Percentiles rank a stretch among this genome's conserved stretches.
Evolutionary conservation across 2,888 invertebrate genomes (phyloP).

Genomic region (Tachystola acroxantha): DNA sequence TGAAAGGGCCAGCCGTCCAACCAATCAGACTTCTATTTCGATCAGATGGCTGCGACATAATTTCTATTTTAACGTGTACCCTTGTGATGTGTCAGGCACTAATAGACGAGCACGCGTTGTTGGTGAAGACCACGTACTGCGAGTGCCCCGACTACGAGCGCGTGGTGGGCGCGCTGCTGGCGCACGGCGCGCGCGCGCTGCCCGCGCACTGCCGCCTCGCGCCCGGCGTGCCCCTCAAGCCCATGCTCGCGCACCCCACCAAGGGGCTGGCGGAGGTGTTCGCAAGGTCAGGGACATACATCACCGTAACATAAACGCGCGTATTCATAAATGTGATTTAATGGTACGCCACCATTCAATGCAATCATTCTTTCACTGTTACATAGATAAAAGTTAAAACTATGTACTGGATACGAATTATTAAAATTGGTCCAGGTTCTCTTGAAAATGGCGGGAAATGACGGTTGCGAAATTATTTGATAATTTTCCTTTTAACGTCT

Average conservation of each 20-base stretch:
- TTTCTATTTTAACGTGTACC: no score
- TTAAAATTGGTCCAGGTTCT: no score
- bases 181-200: conserved; percentile 85
- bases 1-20: no score
- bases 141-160: conserved; percentile 97
- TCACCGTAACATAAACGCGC: no score
- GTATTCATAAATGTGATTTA: no score
- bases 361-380: background rate
- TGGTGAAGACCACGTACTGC: conserved; percentile 95
- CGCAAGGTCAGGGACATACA: conserved; percentile 68
- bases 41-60: no score
- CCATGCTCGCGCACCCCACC: conserved; percentile 99
- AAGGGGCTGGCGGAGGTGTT: conserved; percentile 95
- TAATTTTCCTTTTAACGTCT: no score
- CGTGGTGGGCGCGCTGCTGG: conserved; percentile 87
- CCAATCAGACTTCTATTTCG: no score
- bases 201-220: conserved; percentile 90
- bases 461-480: no score
- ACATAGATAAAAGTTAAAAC: no score
- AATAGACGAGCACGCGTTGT: conserved; percentile 84
- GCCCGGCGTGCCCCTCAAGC: conserved; percentile 96
- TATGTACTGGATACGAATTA: no score
- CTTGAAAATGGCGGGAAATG: no score
- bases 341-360: background rate
- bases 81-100: conserved; percentile 24